Evolutionary conservation across 2,888 invertebrate genomes (phyloP).

Genomic region (Hedychridium roseum): DNA sequence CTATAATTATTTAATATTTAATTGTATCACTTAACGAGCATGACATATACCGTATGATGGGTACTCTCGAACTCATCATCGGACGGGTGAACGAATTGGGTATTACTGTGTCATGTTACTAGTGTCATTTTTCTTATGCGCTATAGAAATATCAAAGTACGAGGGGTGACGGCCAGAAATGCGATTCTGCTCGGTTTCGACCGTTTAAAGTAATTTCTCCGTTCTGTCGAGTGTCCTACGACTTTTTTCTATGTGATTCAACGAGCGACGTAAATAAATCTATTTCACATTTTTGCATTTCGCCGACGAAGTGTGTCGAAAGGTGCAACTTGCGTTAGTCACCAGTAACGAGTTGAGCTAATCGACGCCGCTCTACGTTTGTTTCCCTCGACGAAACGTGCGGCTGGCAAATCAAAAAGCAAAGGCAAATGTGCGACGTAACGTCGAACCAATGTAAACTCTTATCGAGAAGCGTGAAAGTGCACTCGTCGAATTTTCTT

Average conservation of each 20-base stretch:
- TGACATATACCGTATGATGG: conserved; percentile 33
- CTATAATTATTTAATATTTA: conserved; percentile 61
- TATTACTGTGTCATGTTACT: conserved; percentile 25
- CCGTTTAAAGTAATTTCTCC: no score
- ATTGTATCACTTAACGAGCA: conserved; percentile 44
- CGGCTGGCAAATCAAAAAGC: conserved; percentile 17
- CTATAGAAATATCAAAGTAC: conserved; percentile 19
- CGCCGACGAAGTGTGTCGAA: no score
- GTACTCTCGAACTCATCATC: conserved; percentile 22
- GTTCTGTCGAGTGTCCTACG: no score
- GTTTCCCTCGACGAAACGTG: no score
- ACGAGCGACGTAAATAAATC: no score
- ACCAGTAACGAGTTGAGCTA: no score
- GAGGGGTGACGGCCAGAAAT: conserved; percentile 16
- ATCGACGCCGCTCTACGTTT: no score
- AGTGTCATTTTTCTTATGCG: conserved; percentile 23
- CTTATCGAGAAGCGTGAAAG: background rate
- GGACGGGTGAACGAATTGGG: conserved; percentile 17
- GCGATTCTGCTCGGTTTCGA: conserved; percentile 16
- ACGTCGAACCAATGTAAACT: background rate
- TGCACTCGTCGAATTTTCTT: background rate
- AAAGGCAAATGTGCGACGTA: conserved; percentile 22
- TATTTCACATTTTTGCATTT: no score
- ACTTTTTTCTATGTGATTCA: no score
- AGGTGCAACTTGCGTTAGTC: no score